Base-by-base conservation (phyloP, 2,797 vertebrate species). In the Xerus rutilus region DNA sequence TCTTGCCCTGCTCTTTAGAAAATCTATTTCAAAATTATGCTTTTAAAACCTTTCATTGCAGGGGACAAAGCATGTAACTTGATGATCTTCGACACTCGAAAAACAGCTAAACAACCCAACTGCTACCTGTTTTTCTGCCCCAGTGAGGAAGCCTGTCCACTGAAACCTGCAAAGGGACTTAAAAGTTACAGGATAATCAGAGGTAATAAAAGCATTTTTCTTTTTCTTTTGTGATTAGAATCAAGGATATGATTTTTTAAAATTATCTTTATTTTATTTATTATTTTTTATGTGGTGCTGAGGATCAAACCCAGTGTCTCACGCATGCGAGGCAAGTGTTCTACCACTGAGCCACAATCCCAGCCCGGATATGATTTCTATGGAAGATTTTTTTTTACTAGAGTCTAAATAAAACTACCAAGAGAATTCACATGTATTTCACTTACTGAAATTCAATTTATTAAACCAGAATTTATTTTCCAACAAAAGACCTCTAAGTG, bases 91-190 rank as follows among this genome's bases (percentile, higher is more conserved):
- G 98, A 99, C 43, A 93, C 96, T 76, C 98, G 97, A 91, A 99
- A 98, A 83, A 92, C 94, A 28, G 65, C 73, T 0, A 21, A 54
- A 0, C 98, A 98, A 1, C 99, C 99, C 17, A 99, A 99, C 98
- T 99, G 99, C 98, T 99, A 99, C 97, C 98, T 99, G 57, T 99
- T 99, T 97, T 98, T 99, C 98, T 99, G 99, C 87, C 99, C 98
- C 69, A 98, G 88, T 1, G 97, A 98, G 91, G 99, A 99, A 90
- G 99, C 99, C 98, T 99, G 99, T 96, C 99, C 99, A 0, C 86
- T 99, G 82, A 99, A 98, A 95, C 98, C 98, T 3, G 96, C 96
- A 0, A 35, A 95, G 0, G 99, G 99, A 45, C 97, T 99, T 89
- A 98, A 98, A 98, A 99, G 98, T 83, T 99, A 99, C 97, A 98